Conservation (phyloP, 2,113 vertebrate species). For the Rhabdomys dilectus region DNA sequence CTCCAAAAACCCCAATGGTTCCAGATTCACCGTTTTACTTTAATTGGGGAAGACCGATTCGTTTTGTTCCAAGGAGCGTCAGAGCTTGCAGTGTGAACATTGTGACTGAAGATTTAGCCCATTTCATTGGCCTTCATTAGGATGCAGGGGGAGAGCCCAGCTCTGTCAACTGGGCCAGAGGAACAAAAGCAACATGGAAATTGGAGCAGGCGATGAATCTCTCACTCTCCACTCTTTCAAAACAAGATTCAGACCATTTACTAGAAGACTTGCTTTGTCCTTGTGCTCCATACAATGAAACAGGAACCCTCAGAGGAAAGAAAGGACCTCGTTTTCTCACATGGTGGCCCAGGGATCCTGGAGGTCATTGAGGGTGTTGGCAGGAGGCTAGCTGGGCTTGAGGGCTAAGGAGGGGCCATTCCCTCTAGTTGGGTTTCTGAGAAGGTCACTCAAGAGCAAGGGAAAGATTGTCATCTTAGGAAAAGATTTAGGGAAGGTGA, state of each 20-base stretch:
- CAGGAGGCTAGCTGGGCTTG: conserved; percentile 35
- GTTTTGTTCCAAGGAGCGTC: conserved; percentile 76
- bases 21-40: conserved; percentile 65
- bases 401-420: not conserved
- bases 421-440: not conserved
- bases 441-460: conserved; percentile 47
- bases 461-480: not conserved
- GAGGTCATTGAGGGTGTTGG: conserved; percentile 56
- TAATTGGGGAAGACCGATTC: conserved; percentile 74
- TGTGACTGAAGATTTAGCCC: conserved; percentile 72
- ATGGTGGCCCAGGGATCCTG: conserved; percentile 79
- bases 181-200: conserved; percentile 88
- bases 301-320: conserved; percentile 89
- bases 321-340: conserved; percentile 78
- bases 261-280: conserved; percentile 78
- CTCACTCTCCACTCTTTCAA: conserved; percentile 82
- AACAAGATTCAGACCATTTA: conserved; percentile 83
- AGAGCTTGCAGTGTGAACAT: conserved; percentile 78
- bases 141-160: conserved; percentile 80
- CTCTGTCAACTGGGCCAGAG: conserved; percentile 81
- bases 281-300: conserved; percentile 86
- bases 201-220: conserved; percentile 83
- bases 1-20: conserved; percentile 56
- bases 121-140: conserved; percentile 85
- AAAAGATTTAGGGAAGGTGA: not conserved